Evolutionary conservation across 92 coral and sea anemone species (phyloP).

Genomic region (Actinernus sp.): DNA sequence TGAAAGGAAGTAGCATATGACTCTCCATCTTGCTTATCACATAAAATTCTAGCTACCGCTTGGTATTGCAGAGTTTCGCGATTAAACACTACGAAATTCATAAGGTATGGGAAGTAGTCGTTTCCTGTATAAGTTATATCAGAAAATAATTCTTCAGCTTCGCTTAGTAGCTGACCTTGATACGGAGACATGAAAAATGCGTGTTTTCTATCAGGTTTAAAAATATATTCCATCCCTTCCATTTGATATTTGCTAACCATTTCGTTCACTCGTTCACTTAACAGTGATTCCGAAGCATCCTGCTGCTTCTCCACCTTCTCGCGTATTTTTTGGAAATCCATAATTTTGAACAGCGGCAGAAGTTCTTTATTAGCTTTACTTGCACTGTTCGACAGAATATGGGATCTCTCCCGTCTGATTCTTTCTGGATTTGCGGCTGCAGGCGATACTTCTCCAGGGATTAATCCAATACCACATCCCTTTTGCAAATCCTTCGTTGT

Average conservation of each 20-base stretch:
- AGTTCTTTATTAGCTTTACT: neutral
- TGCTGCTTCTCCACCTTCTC: slow-evolving; percentile 32
- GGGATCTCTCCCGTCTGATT: slow-evolving; percentile 23
- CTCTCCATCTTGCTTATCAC: slow-evolving; percentile 46
- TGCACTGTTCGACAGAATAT: neutral
- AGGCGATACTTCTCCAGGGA: slow-evolving; percentile 39
- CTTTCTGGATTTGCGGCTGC: slow-evolving; percentile 56
- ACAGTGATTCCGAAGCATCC: slow-evolving; percentile 8
- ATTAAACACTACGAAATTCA: slow-evolving; percentile 43
- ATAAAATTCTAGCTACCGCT: slow-evolving; percentile 48
- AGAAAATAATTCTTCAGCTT: slow-evolving; percentile 31
- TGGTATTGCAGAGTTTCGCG: slow-evolving; percentile 15
- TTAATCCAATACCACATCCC: slow-evolving; percentile 47
- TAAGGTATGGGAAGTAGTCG: slow-evolving; percentile 43
- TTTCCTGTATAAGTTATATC: slow-evolving; percentile 62
- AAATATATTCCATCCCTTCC: slow-evolving; percentile 54
- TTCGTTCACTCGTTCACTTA: slow-evolving; percentile 20
- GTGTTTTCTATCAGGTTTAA: slow-evolving; percentile 32
- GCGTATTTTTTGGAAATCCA: slow-evolving; percentile 15
- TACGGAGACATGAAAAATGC: slow-evolving; percentile 57
- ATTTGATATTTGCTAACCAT: slow-evolving; percentile 60
- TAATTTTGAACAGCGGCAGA: slow-evolving; percentile 15
- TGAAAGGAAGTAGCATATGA: slow-evolving; percentile 24
- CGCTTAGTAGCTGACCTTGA: slow-evolving; percentile 18
- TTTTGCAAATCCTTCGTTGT: slow-evolving; percentile 51